phyloP scores from a whole-genome alignment of 2,888 invertebrate species.

The Eueremaeus valkanovi region DNA sequence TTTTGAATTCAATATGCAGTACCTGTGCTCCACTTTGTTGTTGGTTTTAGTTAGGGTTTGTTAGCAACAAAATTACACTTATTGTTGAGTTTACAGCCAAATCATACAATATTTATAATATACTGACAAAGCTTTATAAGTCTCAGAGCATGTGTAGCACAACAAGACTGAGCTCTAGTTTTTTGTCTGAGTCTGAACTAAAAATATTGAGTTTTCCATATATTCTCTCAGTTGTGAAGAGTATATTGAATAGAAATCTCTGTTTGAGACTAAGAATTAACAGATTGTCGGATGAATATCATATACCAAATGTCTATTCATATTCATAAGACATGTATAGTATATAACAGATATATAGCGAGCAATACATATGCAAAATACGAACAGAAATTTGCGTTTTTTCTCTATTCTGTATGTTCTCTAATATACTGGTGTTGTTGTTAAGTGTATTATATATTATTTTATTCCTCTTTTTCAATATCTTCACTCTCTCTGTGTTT shows the following conservation, averaged over 20 bases:
- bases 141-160: no score
- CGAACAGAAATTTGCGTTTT: neutral
- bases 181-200: no score
- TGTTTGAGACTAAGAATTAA: constrained; percentile 16
- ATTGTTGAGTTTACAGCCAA: neutral
- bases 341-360: neutral
- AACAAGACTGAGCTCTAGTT: no score
- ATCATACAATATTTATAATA: constrained; percentile 1
- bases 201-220: no score
- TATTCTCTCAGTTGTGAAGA: neutral
- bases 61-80: neutral
- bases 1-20: neutral
- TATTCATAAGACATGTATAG: neutral
- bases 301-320: neutral
- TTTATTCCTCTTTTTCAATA: neutral
- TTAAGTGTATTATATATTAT: neutral
- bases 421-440: no score
- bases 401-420: no score
- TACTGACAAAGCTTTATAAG: neutral
- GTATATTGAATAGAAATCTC: neutral
- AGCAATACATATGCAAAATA: constrained; percentile 1
- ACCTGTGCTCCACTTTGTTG: neutral
- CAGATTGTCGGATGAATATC: constrained; percentile 20
- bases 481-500: neutral
- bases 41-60: neutral